Percentiles rank a stretch among this genome's conserved stretches.
These are phyloP conservation scores for Lepisosteus oculatus DNA, from an alignment of 2,113 vertebrate genomes.

Conservation along the genomic window DNA sequence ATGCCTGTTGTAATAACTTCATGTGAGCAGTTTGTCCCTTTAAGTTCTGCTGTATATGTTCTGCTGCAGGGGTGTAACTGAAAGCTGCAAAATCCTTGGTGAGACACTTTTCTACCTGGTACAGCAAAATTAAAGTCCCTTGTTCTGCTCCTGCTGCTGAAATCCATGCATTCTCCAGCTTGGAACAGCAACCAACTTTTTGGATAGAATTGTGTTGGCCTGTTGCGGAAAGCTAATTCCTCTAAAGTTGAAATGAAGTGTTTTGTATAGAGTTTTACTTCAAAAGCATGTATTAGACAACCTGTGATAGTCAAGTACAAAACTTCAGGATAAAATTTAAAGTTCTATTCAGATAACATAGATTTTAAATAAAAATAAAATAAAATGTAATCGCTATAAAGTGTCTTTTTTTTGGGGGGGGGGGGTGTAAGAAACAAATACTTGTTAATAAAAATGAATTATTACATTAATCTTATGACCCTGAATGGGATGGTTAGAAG, in stretches of 20 bases:
- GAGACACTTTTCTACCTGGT: slow-evolving; percentile 41
- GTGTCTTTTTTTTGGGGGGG: no score
- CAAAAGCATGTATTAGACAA: no score
- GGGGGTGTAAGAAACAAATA: no score
- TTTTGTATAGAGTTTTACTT: slow-evolving; percentile 2
- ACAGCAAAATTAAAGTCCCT: slow-evolving; percentile 44
- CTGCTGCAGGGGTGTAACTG: slow-evolving; percentile 62
- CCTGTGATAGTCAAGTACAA: no score
- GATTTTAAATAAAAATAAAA: no score
- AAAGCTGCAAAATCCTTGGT: slow-evolving; percentile 61
- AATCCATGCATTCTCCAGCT: slow-evolving; percentile 65
- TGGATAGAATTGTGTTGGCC: neutral
- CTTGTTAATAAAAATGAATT: no score
- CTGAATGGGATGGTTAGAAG: no score
- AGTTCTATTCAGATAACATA: no score
- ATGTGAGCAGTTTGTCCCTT: slow-evolving; percentile 25
- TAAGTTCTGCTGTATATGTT: slow-evolving; percentile 53
- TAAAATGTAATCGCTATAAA: no score
- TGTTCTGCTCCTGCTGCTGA: slow-evolving; percentile 73
- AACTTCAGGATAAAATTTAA: no score
- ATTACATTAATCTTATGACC: no score
- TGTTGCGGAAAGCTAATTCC: neutral
- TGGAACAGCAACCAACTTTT: slow-evolving; percentile 55
- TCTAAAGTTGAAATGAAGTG: neutral
- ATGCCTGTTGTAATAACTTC: no score